Evolutionary conservation across 1,140 invertebrate genomes (phyloP).

Genomic region (Lucilia cuprina): DNA sequence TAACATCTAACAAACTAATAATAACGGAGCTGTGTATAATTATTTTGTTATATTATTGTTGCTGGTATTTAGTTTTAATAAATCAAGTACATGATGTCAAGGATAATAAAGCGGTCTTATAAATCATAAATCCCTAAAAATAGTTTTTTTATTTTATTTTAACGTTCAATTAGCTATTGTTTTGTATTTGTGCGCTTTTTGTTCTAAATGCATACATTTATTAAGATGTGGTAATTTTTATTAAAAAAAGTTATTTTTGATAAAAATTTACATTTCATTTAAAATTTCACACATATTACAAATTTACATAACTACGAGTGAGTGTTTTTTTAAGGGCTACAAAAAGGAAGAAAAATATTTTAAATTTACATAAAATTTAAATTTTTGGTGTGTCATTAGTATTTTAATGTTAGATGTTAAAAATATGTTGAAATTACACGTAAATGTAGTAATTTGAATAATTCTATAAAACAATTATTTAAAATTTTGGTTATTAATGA

Average conservation of each 20-base stretch:
- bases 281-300: too few species aligned
- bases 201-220: not conserved
- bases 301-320: too few species aligned
- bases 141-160: not conserved
- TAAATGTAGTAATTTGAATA: too few species aligned
- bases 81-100: slow-evolving; percentile 34
- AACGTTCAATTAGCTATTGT: not conserved
- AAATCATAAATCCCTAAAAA: slow-evolving; percentile 19
- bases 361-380: too few species aligned
- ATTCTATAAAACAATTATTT: too few species aligned
- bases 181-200: not conserved
- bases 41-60: not conserved
- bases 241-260: not conserved
- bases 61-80: slow-evolving; percentile 22
- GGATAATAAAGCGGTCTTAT: slow-evolving; percentile 7
- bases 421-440: too few species aligned
- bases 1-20: slow-evolving; percentile 16
- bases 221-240: slow-evolving; percentile 2
- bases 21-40: not conserved
- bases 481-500: too few species aligned
- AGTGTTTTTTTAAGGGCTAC: too few species aligned
- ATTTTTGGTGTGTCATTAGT: too few species aligned
- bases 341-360: too few species aligned
- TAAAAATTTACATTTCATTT: not conserved
- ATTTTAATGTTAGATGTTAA: too few species aligned